A percentile compares a stretch with the other conserved stretches of the same genome.
Evolutionary conservation across 2,888 invertebrate species (phyloP).

Genomic region (Pseudeuparius sepicola): DNA sequence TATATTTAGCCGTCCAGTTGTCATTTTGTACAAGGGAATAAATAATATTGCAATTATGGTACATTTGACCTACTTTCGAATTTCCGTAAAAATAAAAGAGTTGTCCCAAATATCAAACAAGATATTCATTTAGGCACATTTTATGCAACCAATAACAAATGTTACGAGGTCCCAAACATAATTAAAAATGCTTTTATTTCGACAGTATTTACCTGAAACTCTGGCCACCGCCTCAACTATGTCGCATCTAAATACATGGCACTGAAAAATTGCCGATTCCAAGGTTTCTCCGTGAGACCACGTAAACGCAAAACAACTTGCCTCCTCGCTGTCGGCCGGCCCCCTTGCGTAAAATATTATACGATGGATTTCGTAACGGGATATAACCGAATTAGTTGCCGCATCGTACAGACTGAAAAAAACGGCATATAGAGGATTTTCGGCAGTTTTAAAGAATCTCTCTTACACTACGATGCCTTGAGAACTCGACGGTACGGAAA

Average conservation of each 20-base stretch:
- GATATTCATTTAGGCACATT: too few relatives aligned
- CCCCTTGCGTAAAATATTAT: conserved; percentile 94
- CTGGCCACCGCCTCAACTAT: conserved; percentile 83
- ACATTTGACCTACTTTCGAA: too few relatives aligned
- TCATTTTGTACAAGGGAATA: too few relatives aligned
- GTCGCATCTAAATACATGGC: conserved; percentile 95
- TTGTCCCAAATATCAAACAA: too few relatives aligned
- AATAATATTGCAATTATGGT: too few relatives aligned
- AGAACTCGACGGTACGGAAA: conserved; percentile 86
- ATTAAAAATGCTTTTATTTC: too few relatives aligned
- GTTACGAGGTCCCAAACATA: too few relatives aligned
- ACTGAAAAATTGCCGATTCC: conserved; percentile 86
- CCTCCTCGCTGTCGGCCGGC: conserved; percentile 67
- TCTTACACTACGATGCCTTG: conserved; percentile 90
- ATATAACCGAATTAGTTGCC: conserved; percentile 68
- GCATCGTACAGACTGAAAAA: conserved; percentile 69
- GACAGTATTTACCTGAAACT: conserved; percentile 67
- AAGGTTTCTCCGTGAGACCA: conserved; percentile 89
- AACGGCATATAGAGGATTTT: not conserved
- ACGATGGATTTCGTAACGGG: conserved; percentile 82
- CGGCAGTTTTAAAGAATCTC: not conserved
- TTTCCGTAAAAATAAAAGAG: too few relatives aligned
- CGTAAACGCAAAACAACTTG: conserved; percentile 96
- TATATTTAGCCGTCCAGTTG: too few relatives aligned
- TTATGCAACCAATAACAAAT: too few relatives aligned